Evolutionary conservation across 2,888 invertebrate species (phyloP).

Genomic region (Calliopum simillimum): DNA sequence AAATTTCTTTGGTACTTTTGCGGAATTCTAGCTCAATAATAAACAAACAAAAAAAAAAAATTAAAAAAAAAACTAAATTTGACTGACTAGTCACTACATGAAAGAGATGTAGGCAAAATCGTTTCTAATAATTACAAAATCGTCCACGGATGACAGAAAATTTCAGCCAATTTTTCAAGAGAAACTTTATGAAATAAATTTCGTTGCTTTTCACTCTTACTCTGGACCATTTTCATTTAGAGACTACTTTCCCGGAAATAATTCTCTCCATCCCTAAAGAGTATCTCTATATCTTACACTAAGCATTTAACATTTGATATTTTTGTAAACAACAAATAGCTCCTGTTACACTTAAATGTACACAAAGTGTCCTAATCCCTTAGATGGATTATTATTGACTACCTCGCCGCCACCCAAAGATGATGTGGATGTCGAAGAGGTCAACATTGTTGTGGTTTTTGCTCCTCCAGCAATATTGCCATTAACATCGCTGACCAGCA

Average conservation of each 20-base stretch:
- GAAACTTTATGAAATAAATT: no score
- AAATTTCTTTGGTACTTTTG: no score
- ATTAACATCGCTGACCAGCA: conserved; percentile 41
- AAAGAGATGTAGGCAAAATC: background rate
- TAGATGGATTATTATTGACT: conserved; percentile 66
- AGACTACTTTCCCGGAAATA: no score
- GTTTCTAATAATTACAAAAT: conserved; percentile 1
- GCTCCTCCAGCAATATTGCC: conserved; percentile 41
- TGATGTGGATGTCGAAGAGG: background rate
- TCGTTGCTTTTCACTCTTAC: no score
- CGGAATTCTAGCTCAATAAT: no score
- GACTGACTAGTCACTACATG: no score
- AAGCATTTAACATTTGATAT: background rate
- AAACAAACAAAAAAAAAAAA: background rate
- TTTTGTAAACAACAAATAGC: background rate
- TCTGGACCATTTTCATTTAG: no score
- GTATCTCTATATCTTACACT: no score
- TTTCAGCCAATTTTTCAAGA: conserved; percentile 1
- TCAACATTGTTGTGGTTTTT: conserved; percentile 29
- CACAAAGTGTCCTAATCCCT: conserved; percentile 66
- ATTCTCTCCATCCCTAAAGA: background rate
- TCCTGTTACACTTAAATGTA: conserved; percentile 57
- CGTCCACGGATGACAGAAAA: conserved; percentile 4
- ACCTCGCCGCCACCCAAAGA: conserved; percentile 56
- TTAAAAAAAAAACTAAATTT: background rate